A percentile compares a stretch with the other conserved stretches of the same genome.
These are phyloP conservation scores for Sturnus vulgaris DNA, from an alignment of 2,113 vertebrate genomes.

Conservation along the genomic window DNA sequence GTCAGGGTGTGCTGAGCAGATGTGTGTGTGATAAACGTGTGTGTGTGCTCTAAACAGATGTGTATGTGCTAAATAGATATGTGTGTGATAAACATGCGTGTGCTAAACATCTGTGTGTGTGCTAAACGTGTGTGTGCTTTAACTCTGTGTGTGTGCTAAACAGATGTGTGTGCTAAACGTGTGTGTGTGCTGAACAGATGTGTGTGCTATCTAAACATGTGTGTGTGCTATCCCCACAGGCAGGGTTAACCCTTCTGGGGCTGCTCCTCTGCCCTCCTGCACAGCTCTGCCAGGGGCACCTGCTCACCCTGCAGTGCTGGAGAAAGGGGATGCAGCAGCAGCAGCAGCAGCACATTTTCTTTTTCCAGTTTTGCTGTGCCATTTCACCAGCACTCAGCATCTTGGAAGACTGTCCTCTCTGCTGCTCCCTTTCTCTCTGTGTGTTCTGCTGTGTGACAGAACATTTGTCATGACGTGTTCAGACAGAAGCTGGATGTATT, in stretches of 20 bases:
- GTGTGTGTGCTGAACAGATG: no score
- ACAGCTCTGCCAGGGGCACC: accelerated
- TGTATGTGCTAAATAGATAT: no score
- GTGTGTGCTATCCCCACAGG: neutral
- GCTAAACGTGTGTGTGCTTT: no score
- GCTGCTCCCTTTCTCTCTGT: neutral
- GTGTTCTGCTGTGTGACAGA: neutral
- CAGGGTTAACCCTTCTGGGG: neutral
- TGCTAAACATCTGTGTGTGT: no score
- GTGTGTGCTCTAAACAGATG: no score
- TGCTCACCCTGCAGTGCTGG: neutral
- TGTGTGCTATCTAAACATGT: neutral
- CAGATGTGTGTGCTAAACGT: no score
- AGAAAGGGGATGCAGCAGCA: neutral
- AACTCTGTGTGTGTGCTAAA: no score
- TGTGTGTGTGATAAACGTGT: neutral
- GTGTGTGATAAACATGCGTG: no score
- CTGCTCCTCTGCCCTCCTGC: neutral
- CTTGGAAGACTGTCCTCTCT: neutral
- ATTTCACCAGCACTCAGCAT: neutral
- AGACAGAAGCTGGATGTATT: neutral
- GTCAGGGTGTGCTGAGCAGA: neutral
- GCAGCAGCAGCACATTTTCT: accelerated
- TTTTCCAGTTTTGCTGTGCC: neutral
- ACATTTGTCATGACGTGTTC: neutral